Conservation (phyloP, 2,797 vertebrate species). For the Pachyuromys duprasi region DNA sequence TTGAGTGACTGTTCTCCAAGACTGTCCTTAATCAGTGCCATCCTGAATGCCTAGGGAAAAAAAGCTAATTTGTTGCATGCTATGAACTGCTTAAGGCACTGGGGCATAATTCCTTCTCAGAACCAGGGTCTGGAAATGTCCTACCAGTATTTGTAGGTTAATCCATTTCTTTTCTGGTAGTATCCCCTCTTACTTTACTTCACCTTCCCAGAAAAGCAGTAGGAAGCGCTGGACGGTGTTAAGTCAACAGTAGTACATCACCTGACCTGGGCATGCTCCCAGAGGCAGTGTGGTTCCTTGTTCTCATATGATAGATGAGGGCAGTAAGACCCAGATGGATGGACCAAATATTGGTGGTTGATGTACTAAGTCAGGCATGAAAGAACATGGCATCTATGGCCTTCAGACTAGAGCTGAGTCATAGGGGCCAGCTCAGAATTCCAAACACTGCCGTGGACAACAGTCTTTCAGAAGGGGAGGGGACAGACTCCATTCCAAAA, state of each 20-base stretch:
- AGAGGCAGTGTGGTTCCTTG: not conserved
- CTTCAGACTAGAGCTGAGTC: not conserved
- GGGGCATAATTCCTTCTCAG: not conserved
- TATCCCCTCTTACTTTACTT: not conserved
- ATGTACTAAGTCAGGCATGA: not conserved
- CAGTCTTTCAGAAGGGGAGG: not conserved
- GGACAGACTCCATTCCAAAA: not conserved
- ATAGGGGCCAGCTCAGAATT: not conserved
- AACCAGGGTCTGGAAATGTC: not conserved
- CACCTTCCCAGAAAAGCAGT: slow-evolving; percentile 3
- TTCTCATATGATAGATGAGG: not conserved
- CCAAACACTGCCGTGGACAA: not conserved
- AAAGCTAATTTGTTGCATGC: not conserved
- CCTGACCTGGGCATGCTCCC: not conserved
- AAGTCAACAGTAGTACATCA: slow-evolving; percentile 6
- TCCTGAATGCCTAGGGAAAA: not conserved
- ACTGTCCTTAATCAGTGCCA: not conserved
- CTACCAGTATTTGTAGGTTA: slow-evolving; percentile 29
- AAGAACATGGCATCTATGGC: not conserved
- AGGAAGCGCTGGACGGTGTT: not conserved
- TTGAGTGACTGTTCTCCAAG: not conserved
- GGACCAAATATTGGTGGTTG: not conserved
- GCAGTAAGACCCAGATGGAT: not conserved
- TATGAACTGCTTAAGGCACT: slow-evolving; percentile 14
- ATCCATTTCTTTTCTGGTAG: not conserved